Conservation (phyloP, 1,140 invertebrate genomes). For the Macrobrachium rosenbergii region DNA sequence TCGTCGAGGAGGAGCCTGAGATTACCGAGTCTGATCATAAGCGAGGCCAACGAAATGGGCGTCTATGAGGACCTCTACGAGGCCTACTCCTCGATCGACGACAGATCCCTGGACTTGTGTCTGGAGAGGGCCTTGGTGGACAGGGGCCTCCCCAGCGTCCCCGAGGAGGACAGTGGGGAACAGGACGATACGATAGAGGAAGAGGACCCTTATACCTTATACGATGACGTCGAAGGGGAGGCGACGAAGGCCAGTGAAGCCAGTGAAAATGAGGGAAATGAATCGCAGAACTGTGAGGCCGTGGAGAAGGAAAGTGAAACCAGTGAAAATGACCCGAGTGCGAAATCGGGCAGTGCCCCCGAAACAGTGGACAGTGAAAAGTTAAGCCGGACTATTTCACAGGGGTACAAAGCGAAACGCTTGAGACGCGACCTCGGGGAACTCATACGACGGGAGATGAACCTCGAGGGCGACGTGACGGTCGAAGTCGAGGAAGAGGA, state of each 20-base stretch:
- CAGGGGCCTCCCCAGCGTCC: constrained; percentile 10
- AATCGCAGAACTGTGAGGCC: neutral
- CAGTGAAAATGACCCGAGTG: too few relatives aligned
- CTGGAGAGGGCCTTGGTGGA: neutral
- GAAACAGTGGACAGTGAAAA: neutral
- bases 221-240: constrained; percentile 40
- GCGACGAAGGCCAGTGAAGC: neutral
- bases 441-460: constrained; percentile 53
- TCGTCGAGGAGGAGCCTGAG: neutral
- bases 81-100: constrained; percentile 5
- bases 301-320: neutral
- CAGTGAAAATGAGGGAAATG: neutral
- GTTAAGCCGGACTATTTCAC: constrained; percentile 12
- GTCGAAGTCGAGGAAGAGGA: constrained; percentile 64
- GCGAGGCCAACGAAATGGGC: constrained; percentile 18
- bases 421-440: constrained; percentile 57
- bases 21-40: neutral
- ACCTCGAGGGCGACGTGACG: constrained; percentile 45
- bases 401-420: constrained; percentile 28
- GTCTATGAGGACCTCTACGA: constrained; percentile 46
- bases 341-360: too few relatives aligned
- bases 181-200: constrained; percentile 29
- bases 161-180: constrained; percentile 39
- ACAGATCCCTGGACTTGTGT: neutral
- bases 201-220: constrained; percentile 4